Conservation (phyloP, 2,888 invertebrate genomes). For the Argyresthia goedartella region DNA sequence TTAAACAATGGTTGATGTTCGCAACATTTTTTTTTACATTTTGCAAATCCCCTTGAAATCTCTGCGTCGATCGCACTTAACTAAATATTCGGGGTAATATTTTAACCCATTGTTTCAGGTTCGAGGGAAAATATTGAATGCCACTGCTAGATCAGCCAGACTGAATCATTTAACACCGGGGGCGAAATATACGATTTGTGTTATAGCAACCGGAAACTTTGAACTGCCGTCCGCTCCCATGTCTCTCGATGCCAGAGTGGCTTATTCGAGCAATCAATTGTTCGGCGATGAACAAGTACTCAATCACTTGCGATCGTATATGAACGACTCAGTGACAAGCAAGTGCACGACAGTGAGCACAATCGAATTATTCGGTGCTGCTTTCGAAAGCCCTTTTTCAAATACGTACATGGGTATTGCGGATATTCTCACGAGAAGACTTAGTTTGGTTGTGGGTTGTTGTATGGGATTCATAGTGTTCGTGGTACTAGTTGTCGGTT, state of each 20-base stretch:
- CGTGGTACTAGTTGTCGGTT: conserved; percentile 84
- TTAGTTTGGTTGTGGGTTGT: conserved; percentile 88
- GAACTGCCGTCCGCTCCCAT: conserved; percentile 49
- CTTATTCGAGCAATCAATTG: conserved; percentile 46
- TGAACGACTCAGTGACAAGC: conserved; percentile 79
- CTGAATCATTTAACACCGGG: conserved; percentile 82
- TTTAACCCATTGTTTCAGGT: conserved; percentile 62
- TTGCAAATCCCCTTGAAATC: neutral
- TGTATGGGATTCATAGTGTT: conserved; percentile 90
- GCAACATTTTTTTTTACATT: conserved; percentile 26
- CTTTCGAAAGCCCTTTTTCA: conserved; percentile 66
- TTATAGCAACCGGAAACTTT: conserved; percentile 84
- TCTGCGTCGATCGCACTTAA: neutral
- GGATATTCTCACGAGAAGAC: conserved; percentile 82
- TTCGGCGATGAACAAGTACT: conserved; percentile 74
- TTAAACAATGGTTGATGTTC: conserved; percentile 33
- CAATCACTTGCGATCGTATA: conserved; percentile 41
- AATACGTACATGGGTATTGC: conserved; percentile 79
- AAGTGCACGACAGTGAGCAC: conserved; percentile 84
- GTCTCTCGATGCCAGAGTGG: conserved; percentile 64
- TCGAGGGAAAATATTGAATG: conserved; percentile 81
- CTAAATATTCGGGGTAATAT: neutral
- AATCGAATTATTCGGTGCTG: conserved; percentile 77
- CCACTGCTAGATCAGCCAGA: conserved; percentile 79
- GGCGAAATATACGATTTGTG: conserved; percentile 88